These are phyloP conservation scores for Collichthys lucidus DNA, from an alignment of 2,113 vertebrate genomes.

Conservation along the genomic window DNA sequence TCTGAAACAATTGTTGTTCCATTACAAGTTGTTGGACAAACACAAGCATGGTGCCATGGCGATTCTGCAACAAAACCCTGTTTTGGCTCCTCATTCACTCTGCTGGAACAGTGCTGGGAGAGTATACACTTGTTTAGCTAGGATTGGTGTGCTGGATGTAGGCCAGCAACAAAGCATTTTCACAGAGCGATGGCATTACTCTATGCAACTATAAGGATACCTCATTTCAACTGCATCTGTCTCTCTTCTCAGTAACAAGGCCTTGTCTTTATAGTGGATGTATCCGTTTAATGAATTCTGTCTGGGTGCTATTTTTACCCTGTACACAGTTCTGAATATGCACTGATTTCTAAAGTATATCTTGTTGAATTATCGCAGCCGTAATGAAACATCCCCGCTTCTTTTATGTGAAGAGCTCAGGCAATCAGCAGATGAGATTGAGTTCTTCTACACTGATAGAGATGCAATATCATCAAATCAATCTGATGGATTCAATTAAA, in stretches of 20 bases:
- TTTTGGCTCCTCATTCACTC: slow-evolving; percentile 36
- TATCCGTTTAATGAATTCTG: slow-evolving; percentile 52
- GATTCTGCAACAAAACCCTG: slow-evolving; percentile 41
- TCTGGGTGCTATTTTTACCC: slow-evolving; percentile 66
- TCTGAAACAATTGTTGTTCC: slow-evolving; percentile 4
- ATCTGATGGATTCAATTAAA: slow-evolving; percentile 78
- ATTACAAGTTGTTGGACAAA: slow-evolving; percentile 32
- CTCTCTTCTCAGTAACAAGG: slow-evolving; percentile 51
- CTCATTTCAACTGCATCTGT: slow-evolving; percentile 28
- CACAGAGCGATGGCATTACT: slow-evolving; percentile 20
- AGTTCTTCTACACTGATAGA: slow-evolving; percentile 74
- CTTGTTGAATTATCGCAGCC: slow-evolving; percentile 76
- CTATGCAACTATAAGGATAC: slow-evolving; percentile 2
- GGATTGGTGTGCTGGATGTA: slow-evolving; percentile 11
- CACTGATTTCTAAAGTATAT: slow-evolving; percentile 77
- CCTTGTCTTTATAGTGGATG: slow-evolving; percentile 40
- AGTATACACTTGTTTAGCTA: slow-evolving; percentile 34
- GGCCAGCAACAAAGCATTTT: slow-evolving; percentile 24
- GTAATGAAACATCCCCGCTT: slow-evolving; percentile 75
- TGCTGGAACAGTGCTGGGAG: slow-evolving; percentile 38
- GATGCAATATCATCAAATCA: slow-evolving; percentile 76
- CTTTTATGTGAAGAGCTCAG: slow-evolving; percentile 78
- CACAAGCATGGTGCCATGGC: background rate
- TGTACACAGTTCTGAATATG: slow-evolving; percentile 64
- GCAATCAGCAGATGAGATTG: slow-evolving; percentile 79